Percentiles rank a stretch among this genome's conserved stretches.
Conservation (phyloP, 30 jellyfish, hydroid and myxozoan genomes). For the Chrysaora quinquecirrha region DNA sequence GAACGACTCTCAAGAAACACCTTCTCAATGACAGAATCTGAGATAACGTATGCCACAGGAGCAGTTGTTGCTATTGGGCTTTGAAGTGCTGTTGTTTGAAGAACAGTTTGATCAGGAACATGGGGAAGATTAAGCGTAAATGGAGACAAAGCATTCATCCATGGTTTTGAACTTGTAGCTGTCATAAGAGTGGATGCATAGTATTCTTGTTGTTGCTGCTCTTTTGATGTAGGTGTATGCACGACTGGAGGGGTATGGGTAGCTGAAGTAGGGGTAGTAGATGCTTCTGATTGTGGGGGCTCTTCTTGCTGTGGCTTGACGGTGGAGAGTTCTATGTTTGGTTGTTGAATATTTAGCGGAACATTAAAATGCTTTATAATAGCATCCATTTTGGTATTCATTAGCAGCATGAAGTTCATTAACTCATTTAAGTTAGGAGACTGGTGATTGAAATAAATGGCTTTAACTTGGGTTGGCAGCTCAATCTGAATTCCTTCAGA, state of each 20-base stretch:
- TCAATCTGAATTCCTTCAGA: constrained; percentile 88
- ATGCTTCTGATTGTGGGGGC: constrained; percentile 48
- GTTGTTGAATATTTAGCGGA: constrained; percentile 70
- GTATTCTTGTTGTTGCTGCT: constrained; percentile 92
- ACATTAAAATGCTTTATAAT: constrained; percentile 88
- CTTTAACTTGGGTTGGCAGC: constrained; percentile 83
- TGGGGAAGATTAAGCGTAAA: constrained; percentile 53
- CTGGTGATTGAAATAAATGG: constrained; percentile 81
- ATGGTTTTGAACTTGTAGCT: constrained; percentile 67
- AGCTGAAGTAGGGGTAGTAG: constrained; percentile 51
- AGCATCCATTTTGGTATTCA: constrained; percentile 85
- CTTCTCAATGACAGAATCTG: constrained; percentile 60
- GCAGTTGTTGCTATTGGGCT: constrained; percentile 60
- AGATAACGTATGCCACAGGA: constrained; percentile 47
- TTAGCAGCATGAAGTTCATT: constrained; percentile 61
- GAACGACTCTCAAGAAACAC: constrained; percentile 88
- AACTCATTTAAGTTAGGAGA: constrained; percentile 68
- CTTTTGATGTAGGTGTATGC: constrained; percentile 84
- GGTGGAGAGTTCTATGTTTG: constrained; percentile 40
- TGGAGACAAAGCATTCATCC: constrained; percentile 65
- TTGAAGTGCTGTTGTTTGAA: constrained; percentile 52
- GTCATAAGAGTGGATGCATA: constrained; percentile 84
- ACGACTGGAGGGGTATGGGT: constrained; percentile 60
- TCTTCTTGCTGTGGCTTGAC: constrained; percentile 43
- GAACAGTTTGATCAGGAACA: constrained; percentile 54